Conservation (phyloP, 2,888 invertebrate genomes). For the Troglohyphantes excavatus region DNA sequence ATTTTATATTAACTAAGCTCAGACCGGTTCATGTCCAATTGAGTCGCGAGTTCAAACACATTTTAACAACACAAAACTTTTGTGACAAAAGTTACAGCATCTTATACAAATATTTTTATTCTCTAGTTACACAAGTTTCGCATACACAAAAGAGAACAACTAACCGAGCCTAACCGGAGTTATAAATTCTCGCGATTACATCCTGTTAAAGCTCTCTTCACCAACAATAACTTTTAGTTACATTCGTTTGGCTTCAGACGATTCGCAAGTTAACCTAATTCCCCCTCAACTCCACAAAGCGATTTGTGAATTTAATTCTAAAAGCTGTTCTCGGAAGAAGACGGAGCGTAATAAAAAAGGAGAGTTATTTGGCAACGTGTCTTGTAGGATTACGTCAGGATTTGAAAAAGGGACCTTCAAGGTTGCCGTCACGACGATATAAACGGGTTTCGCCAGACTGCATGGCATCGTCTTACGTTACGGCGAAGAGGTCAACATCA, state of each 20-base stretch:
- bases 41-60: no score
- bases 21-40: no score
- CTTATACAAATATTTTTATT: neutral
- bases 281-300: neutral
- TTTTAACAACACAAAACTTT: no score
- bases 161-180: neutral
- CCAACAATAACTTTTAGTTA: constrained; percentile 6
- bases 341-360: neutral
- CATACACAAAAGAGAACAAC: neutral
- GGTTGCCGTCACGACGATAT: constrained; percentile 29
- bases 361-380: constrained; percentile 43
- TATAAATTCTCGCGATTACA: neutral
- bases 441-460: constrained; percentile 74
- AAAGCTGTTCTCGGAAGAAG: constrained; percentile 3
- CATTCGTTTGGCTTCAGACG: neutral
- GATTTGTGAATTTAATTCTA: neutral
- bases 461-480: constrained; percentile 71
- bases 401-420: constrained; percentile 39
- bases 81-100: no score
- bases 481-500: constrained; percentile 52
- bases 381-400: constrained; percentile 51
- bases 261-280: neutral
- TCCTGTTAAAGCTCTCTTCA: neutral
- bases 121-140: neutral
- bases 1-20: no score